Base-by-base conservation (phyloP, 2,113 vertebrate species). In the Galeopterus variegatus region DNA sequence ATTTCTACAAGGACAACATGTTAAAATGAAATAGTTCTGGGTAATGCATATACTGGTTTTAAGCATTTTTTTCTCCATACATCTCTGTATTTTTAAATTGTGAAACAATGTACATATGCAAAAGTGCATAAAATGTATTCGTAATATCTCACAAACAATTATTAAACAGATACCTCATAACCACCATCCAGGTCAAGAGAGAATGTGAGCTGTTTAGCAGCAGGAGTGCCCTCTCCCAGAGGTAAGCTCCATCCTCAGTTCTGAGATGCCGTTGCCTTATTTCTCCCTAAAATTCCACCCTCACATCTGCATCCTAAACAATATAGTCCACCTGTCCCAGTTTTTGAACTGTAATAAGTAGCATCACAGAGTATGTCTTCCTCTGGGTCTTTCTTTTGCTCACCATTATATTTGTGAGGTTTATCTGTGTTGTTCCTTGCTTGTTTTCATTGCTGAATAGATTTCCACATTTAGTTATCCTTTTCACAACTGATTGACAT, bases 21-120 rank as follows among this genome's bases (percentile, higher is more conserved):
- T 62, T 95, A 91, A 72, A 50, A 72, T 92, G 41, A 89, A 28
- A 79, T n/a, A n/a, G n/a, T n/a, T n/a, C n/a, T n/a, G n/a, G n/a
- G n/a, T n/a, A n/a, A n/a, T 28, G 8, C n/a, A 75, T 48, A n/a
- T 19, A 18, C 50, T 82, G 33, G n/a, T 95, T 89, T 73, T 48
- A 79, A 73, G 70, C 23, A 33, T 67, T n/a, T 19, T 48, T 95
- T 87, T 87, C 62, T 50, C 33, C 93, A 3, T 19, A 9, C 8
- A 62, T 80, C 18, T 70, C 5, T 56, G 9, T n/a, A 62, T 60
- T 90, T 67, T 82, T 45, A 64, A 54, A 52, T 45, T 14, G 2
- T 73, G 18, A 94, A 87, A 60, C 23, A 82, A 36, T 24, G 11
- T 23, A 62, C 62, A 36, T 31, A 70, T 48, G 76, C 60, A 41